These are phyloP conservation scores for Antedon mediterranea DNA, from an alignment of 53 echinoderm and acorn worm species.

Conservation along the genomic window DNA sequence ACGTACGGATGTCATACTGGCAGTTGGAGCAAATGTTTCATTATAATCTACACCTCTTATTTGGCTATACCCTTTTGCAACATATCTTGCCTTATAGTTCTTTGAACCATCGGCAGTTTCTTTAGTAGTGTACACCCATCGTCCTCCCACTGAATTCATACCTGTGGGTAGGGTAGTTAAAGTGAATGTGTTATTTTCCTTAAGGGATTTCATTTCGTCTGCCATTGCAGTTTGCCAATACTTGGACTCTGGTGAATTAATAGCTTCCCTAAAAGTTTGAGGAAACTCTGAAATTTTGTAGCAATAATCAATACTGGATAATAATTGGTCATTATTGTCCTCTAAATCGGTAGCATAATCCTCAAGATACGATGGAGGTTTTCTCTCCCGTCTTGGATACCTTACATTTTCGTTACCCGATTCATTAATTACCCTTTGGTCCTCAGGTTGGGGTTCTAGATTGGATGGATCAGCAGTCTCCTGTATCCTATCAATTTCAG, in stretches of 20 bases:
- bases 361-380: neutral
- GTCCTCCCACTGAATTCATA: neutral
- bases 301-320: neutral
- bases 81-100: constrained; percentile 2
- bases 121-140: neutral
- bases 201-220: constrained; percentile 7
- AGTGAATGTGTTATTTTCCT: neutral
- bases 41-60: constrained; percentile 7
- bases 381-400: neutral
- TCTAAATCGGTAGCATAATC: neutral
- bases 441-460: neutral
- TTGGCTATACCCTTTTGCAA: constrained; percentile 11
- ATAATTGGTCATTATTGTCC: neutral
- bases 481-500: neutral
- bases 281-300: constrained; percentile 1
- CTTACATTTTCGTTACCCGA: neutral
- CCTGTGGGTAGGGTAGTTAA: neutral
- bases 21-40: constrained; percentile 7
- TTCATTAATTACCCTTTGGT: neutral
- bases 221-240: neutral
- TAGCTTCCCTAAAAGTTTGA: neutral
- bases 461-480: neutral
- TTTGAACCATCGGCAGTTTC: neutral
- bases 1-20: constrained; percentile 7
- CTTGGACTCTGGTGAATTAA: neutral